Conservation (phyloP, 2,113 vertebrate genomes). For the Rousettus leschenaultii region DNA sequence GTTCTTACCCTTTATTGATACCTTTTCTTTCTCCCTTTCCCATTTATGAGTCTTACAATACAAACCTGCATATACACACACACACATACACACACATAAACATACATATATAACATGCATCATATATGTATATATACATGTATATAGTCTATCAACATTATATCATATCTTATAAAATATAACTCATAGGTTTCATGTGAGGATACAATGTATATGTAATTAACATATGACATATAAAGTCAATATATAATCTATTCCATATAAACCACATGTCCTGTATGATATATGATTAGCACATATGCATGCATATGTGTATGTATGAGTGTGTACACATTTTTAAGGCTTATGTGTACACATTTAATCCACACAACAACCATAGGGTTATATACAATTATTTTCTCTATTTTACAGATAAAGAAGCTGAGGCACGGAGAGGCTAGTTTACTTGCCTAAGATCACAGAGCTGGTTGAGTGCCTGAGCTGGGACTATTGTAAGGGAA, state of each 20-base stretch:
- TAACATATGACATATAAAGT: neutral
- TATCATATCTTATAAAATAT: neutral
- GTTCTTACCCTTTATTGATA: neutral
- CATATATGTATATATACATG: neutral
- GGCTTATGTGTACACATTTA: neutral
- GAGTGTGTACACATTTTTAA: too few species aligned
- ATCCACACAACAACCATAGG: neutral
- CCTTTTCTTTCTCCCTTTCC: neutral
- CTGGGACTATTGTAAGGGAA: neutral
- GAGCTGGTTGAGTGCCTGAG: neutral
- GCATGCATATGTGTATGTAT: neutral
- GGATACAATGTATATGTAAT: neutral
- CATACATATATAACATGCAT: neutral
- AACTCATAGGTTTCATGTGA: neutral
- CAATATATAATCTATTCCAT: neutral
- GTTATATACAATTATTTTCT: neutral
- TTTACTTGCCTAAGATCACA: neutral
- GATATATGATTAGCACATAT: neutral
- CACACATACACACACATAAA: neutral
- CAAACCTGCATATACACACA: neutral
- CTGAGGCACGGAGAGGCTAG: neutral
- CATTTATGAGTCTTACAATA: neutral
- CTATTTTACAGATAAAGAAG: neutral
- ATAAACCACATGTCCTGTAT: neutral
- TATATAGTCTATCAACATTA: neutral